A percentile compares a stretch with the other conserved stretches of the same genome.
These are phyloP conservation scores for Saccopteryx bilineata DNA, from an alignment of 2,113 vertebrate species.

Conservation along the genomic window DNA sequence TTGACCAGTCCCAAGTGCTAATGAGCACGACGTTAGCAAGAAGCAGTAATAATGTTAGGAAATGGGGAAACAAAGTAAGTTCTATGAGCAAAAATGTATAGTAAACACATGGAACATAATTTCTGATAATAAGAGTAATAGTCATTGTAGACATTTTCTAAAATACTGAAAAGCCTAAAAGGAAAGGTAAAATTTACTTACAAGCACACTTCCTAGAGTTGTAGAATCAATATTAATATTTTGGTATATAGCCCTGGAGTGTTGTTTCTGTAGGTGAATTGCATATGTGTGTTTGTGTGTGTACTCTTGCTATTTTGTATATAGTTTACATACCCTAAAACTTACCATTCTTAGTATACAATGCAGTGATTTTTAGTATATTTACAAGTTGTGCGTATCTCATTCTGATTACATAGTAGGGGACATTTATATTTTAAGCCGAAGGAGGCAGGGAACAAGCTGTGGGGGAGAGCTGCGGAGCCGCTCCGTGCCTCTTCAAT, in stretches of 20 bases:
- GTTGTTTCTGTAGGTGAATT: background rate
- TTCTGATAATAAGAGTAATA: slow-evolving; percentile 26
- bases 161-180: slow-evolving; percentile 34
- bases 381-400: background rate
- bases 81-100: background rate
- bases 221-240: background rate
- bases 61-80: slow-evolving; percentile 21
- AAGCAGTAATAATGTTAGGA: background rate
- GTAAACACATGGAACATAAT: background rate
- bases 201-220: background rate
- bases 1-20: background rate
- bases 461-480: background rate
- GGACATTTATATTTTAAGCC: background rate
- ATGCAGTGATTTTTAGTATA: background rate
- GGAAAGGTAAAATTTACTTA: background rate
- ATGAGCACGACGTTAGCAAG: background rate
- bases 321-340: background rate
- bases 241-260: slow-evolving; percentile 25
- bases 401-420: background rate
- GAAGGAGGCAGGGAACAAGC: background rate
- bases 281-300: background rate
- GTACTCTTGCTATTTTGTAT: background rate
- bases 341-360: background rate
- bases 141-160: slow-evolving; percentile 39
- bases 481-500: background rate